Conservation (phyloP, 2,797 vertebrate species). For the Gambelia wislizenii region DNA sequence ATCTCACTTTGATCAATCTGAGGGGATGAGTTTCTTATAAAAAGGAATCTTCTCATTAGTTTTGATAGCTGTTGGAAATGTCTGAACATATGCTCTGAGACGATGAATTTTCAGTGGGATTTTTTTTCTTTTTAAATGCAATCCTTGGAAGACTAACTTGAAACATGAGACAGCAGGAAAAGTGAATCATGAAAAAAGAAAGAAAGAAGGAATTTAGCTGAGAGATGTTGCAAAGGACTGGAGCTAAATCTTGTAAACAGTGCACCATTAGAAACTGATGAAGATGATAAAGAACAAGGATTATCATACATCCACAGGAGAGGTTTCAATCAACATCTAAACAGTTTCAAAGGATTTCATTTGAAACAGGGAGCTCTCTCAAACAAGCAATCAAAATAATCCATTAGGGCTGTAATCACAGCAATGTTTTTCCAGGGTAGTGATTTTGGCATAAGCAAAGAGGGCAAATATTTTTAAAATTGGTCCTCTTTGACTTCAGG, state of each 20-base stretch:
- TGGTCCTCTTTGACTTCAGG: slow-evolving; percentile 27
- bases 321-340: slow-evolving; percentile 77
- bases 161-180: slow-evolving; percentile 55
- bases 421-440: slow-evolving; percentile 53
- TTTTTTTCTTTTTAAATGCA: slow-evolving; percentile 63
- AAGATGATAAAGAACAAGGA: slow-evolving; percentile 69
- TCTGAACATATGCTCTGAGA: slow-evolving; percentile 71
- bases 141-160: slow-evolving; percentile 62
- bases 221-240: slow-evolving; percentile 64
- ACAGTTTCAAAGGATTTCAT: slow-evolving; percentile 71
- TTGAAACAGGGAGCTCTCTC: slow-evolving; percentile 68
- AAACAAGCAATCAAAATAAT: slow-evolving; percentile 79
- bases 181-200: slow-evolving; percentile 45
- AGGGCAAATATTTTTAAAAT: slow-evolving; percentile 62
- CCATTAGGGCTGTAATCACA: slow-evolving; percentile 74
- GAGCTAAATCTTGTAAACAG: slow-evolving; percentile 69
- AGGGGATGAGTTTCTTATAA: slow-evolving; percentile 62
- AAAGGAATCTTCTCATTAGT: slow-evolving; percentile 56
- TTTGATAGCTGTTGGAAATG: slow-evolving; percentile 63
- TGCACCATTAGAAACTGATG: slow-evolving; percentile 66
- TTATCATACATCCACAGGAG: slow-evolving; percentile 61
- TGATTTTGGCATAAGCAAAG: slow-evolving; percentile 67
- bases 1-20: slow-evolving; percentile 56
- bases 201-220: slow-evolving; percentile 57
- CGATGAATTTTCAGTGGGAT: slow-evolving; percentile 68